Evolutionary conservation across 2,888 invertebrate genomes (phyloP).

Genomic region (Eristalinus sepulchralis): DNA sequence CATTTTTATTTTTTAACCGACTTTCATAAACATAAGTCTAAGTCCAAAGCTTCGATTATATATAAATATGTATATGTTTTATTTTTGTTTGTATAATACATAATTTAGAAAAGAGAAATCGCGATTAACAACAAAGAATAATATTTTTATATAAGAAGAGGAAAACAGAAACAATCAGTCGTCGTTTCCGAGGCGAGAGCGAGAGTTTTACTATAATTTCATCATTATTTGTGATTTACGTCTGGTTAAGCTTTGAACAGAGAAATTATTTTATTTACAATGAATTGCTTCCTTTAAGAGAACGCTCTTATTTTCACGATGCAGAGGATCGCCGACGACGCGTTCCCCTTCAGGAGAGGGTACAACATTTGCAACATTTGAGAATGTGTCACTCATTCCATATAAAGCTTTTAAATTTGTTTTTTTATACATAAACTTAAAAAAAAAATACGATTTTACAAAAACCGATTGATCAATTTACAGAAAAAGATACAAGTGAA

Average conservation of each 20-base stretch:
- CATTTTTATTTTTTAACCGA: slow-evolving; percentile 28
- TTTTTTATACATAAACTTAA: slow-evolving; percentile 17
- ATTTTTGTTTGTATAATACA: slow-evolving; percentile 51
- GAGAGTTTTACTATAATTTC: slow-evolving; percentile 18
- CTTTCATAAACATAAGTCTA: slow-evolving; percentile 51
- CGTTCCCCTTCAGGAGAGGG: not conserved
- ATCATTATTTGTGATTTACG: slow-evolving; percentile 54
- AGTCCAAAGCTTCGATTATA: slow-evolving; percentile 69
- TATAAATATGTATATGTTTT: slow-evolving; percentile 43
- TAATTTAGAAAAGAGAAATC: slow-evolving; percentile 28
- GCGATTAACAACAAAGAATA: slow-evolving; percentile 52
- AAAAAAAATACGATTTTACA: slow-evolving; percentile 25
- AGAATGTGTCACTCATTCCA: slow-evolving; percentile 67
- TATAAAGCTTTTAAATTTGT: slow-evolving; percentile 62
- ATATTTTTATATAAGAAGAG: slow-evolving; percentile 56
- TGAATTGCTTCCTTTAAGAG: slow-evolving; percentile 55
- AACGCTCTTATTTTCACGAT: not conserved
- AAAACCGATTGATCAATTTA: slow-evolving; percentile 42
- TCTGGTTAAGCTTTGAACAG: slow-evolving; percentile 24
- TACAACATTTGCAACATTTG: slow-evolving; percentile 11
- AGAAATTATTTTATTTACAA: slow-evolving; percentile 61
- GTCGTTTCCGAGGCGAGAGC: slow-evolving; percentile 44
- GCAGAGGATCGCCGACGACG: not conserved
- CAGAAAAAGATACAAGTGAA: not conserved
- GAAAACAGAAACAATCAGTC: slow-evolving; percentile 12